Base-by-base conservation (phyloP, 2,888 invertebrate genomes). In the Julus scanicus region DNA sequence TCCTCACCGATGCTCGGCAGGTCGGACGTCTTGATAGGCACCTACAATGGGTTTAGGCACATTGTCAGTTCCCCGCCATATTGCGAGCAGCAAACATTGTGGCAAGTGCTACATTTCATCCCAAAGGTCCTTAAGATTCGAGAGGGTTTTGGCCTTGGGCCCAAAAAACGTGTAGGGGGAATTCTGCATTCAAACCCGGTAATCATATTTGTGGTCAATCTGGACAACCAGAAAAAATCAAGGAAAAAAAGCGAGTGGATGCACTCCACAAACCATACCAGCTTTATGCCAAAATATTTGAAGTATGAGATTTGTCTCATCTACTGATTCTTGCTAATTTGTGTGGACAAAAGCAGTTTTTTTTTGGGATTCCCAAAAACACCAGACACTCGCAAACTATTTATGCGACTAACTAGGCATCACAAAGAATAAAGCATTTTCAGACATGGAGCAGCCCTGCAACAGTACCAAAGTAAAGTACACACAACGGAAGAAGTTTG, bases 1-100 rank as follows among this genome's bases (percentile, higher is more conserved):
- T 92, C 92, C 89, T 92, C 92, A 89, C 91, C 92, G 88, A 92
- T 92, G 80, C 91, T 91, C 39, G 92, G 92, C 83, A 92, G 90
- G 44, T 91, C 91, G 87, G 90, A 89, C 40, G 90, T 89, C 88
- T 89, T 89, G 86, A 89, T 88, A 63, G 89, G 89, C 48, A 88
- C 89, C 89, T 89, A 63, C 86, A 86, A 63, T 37, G 57, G 49
- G 49, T 85, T 85, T 44, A 63, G 86, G 86, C 49, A 53, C 86
- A 86, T 11, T 29, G 8, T 86, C 17, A 86, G 53, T 85, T 48
- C 29, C 37, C 37, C 37, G 13, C 9, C 29, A 15, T 15, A 71
- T 29, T 29, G 1, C 20, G 9, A 13, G 53, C 53, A 53, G 53
- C 13, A 29, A 29, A 29, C 29, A 29, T 29, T 29, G 29, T 29